Percentiles rank a stretch among this genome's conserved stretches.
phyloP scores from a whole-genome alignment of 2,113 vertebrate genomes.

The Struthidea cinerea region DNA sequence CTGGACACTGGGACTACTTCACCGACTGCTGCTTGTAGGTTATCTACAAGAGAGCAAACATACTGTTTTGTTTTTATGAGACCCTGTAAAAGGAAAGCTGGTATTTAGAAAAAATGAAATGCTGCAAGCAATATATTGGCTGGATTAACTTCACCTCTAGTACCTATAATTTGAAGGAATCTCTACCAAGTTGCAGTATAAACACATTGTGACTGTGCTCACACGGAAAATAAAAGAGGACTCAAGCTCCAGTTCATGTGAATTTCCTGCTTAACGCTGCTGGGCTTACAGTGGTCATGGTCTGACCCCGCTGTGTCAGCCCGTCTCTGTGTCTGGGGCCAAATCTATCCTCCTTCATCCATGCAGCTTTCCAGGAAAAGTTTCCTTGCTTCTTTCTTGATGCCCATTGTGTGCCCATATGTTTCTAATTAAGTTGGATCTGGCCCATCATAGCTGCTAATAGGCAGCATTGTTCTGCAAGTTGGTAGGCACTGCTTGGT shows the following conservation, averaged over 20 bases:
- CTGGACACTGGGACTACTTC: conserved; percentile 19
- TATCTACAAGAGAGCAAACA: background rate
- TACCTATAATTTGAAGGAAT: background rate
- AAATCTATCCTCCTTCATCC: background rate
- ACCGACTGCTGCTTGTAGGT: background rate
- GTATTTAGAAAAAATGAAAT: conserved; percentile 33
- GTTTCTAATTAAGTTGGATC: background rate
- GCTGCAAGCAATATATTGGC: conserved; percentile 18
- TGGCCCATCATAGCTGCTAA: background rate
- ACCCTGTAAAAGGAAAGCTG: conserved; percentile 31
- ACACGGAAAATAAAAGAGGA: background rate
- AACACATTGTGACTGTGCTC: background rate
- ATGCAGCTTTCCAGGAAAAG: background rate
- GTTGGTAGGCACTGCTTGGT: background rate
- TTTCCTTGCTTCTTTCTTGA: background rate
- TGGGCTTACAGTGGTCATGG: background rate
- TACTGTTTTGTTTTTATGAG: conserved; percentile 53
- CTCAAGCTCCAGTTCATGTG: background rate
- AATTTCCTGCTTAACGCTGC: background rate
- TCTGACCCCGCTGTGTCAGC: background rate
- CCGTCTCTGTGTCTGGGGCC: background rate
- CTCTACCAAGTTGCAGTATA: background rate
- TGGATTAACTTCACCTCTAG: conserved; percentile 18
- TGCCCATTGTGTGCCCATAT: background rate
- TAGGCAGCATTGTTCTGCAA: background rate